Base-by-base conservation (phyloP, 2,888 invertebrate species). In the Andrena fulva region DNA sequence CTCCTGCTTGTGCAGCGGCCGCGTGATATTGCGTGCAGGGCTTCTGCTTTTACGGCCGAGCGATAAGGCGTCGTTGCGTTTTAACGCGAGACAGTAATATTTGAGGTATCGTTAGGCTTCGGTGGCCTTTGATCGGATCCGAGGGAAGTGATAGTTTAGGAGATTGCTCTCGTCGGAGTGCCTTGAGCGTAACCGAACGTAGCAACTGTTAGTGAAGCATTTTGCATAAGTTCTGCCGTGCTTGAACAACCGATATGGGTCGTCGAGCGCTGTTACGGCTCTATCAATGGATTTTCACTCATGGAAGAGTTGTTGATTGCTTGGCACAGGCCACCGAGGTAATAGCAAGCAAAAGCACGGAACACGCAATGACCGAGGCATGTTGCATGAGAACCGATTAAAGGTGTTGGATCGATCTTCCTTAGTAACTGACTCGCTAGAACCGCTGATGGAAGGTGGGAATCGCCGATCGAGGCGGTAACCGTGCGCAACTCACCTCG, bases 321-420 rank as follows among this genome's bases (percentile, higher is more conserved):
- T 80, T 64, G 60, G 67, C 52, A 67, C 48, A 67, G 70, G 67
- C 69, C 50, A 76, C 69, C 75, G 74, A 68, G 78, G 77, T 84
- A 84, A 85, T 80, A 77, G 84, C 82, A 56, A 68, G 63, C 81
- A 83, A 87, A 85, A 84, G 77, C 82, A 83, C 72, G 71, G 56
- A 80, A 64, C 87, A 88, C 88, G 85, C 85, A 84, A 87, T 84
- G 77, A 84, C 66, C 63, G 70, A 75, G 48, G 72, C 42, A 77
- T 60, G 60, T 68, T 52, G 67, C 85, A 87, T 82, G 88, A 88
- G 77, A 83, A 80, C 82, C 86, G 85, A 85, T 90, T 89, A 89
- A 84, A 89, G 85, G 85, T 87, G 86, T 89, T 90, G 83, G 87
- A 85, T 90, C 90, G 90, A 90, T 90, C 80, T 81, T 89, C 84